These are phyloP conservation scores for Balearica regulorum DNA, from an alignment of 2,797 vertebrate genomes.

Conservation along the genomic window DNA sequence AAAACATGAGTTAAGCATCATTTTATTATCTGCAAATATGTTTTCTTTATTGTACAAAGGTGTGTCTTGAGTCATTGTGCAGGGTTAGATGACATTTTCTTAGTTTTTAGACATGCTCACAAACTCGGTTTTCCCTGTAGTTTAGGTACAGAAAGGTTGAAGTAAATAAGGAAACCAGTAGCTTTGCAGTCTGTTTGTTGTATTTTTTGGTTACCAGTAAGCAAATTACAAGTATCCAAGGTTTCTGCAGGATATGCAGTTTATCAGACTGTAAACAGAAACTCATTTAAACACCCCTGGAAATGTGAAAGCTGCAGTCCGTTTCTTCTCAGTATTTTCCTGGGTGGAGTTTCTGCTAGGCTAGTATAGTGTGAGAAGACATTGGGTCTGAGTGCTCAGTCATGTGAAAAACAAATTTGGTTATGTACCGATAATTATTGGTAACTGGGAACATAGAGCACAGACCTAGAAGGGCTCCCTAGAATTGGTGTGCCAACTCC, in stretches of 20 bases:
- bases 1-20: neutral
- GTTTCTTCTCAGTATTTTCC: neutral
- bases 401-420: neutral
- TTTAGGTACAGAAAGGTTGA: neutral
- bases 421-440: neutral
- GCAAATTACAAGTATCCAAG: neutral
- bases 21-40: neutral
- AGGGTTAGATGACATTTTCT: neutral
- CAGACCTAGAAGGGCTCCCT: neutral
- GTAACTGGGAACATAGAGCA: neutral
- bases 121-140: neutral
- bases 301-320: neutral
- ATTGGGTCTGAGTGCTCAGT: neutral
- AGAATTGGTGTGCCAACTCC: neutral
- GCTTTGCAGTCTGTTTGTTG: neutral
- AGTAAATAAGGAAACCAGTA: neutral
- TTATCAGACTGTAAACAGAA: neutral
- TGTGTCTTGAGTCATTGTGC: neutral
- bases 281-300: neutral
- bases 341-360: neutral
- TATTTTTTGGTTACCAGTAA: neutral
- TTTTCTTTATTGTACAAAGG: neutral
- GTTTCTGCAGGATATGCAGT: neutral
- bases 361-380: neutral
- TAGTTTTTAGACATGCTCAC: neutral